A percentile compares a stretch with the other conserved stretches of the same genome.
Conservation (phyloP, 2,113 vertebrate genomes). For the Neolamprologus tretocephalus region DNA sequence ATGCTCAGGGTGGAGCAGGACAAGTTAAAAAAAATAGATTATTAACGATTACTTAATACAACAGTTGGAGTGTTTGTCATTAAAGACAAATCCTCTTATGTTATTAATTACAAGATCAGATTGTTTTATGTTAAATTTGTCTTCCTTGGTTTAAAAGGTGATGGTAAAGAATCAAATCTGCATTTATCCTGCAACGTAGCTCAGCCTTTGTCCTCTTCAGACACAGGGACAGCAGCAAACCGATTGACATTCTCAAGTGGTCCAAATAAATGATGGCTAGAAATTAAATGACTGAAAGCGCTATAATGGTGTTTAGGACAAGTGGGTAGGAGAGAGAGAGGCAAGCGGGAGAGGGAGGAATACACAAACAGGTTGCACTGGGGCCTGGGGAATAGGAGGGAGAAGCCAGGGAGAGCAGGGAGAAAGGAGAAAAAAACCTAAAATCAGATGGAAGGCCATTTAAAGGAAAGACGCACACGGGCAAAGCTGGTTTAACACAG, state of each 20-base stretch:
- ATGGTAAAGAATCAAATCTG: not conserved
- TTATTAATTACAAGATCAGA: not conserved
- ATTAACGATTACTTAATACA: not conserved
- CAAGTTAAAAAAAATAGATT: too few species aligned
- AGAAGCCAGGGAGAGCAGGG: not conserved
- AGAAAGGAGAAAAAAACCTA: not conserved
- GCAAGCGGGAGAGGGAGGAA: conserved; percentile 34
- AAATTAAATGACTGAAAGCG: conserved; percentile 38
- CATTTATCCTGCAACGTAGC: not conserved
- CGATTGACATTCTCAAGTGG: conserved; percentile 42
- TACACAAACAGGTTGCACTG: conserved; percentile 66
- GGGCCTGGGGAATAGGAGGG: conserved; percentile 49
- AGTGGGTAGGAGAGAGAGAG: conserved; percentile 4
- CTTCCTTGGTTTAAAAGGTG: not conserved
- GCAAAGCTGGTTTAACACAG: not conserved
- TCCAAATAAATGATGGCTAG: conserved; percentile 30
- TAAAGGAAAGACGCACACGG: not conserved
- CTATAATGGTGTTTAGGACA: conserved; percentile 32
- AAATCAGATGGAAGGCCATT: conserved; percentile 40
- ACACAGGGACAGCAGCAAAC: conserved; percentile 4
- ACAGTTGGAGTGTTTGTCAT: not conserved
- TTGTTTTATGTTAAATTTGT: not conserved
- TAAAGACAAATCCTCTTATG: not conserved
- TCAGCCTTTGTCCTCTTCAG: not conserved
- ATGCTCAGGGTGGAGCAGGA: not conserved